Percentiles rank a stretch among this genome's conserved stretches.
phyloP scores from a whole-genome alignment of 2,888 invertebrate species.

The Brachylomia viminalis region DNA sequence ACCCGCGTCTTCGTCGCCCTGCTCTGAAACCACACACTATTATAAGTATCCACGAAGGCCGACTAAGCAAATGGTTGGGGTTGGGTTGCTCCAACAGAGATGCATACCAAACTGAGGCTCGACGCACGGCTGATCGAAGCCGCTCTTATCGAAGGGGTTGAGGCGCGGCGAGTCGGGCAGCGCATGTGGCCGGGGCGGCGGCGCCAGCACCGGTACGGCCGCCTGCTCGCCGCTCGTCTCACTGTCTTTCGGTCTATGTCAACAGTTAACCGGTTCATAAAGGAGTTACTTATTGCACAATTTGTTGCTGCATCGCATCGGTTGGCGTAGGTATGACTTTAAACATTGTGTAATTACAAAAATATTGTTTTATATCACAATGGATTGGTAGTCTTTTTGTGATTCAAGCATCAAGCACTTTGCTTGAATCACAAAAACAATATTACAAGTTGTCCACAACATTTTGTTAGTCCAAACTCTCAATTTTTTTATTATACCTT shows the following conservation, averaged over 20 bases:
- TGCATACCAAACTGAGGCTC: conserved; percentile 67
- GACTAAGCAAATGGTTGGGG: background rate
- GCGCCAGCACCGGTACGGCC: conserved; percentile 93
- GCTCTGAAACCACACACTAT: conserved; percentile 56
- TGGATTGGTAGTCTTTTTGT: no score
- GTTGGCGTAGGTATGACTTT: background rate
- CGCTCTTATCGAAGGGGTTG: conserved; percentile 94
- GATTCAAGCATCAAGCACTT: background rate
- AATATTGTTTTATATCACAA: background rate
- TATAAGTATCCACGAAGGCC: background rate
- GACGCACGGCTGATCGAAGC: conserved; percentile 81
- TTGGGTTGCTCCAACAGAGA: background rate
- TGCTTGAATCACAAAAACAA: background rate
- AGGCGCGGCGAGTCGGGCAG: conserved; percentile 91
- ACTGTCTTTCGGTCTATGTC: conserved; percentile 89
- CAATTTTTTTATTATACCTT: background rate
- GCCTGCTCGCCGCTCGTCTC: conserved; percentile 71
- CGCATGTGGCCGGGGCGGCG: conserved; percentile 90
- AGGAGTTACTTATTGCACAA: background rate
- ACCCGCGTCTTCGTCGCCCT: conserved; percentile 66
- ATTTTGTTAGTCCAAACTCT: background rate
- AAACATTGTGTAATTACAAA: background rate
- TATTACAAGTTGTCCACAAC: background rate
- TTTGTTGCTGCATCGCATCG: background rate
- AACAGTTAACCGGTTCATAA: conserved; percentile 9